Conservation (phyloP, 1,140 invertebrate genomes). For the Octopus sinensis region DNA sequence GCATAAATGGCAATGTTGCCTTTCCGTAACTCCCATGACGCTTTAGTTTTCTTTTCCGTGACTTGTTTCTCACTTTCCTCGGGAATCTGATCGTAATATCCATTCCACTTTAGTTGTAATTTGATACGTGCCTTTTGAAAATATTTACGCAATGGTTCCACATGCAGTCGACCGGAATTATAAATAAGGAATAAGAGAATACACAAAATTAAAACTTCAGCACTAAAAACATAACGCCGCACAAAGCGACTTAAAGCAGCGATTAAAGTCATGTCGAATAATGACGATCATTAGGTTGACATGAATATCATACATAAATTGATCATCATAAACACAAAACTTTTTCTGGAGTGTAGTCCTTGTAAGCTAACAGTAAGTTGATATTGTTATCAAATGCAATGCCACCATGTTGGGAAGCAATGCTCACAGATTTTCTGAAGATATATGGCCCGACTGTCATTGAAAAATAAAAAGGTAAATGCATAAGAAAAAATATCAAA, state of each 20-base stretch:
- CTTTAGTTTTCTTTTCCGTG: conserved; percentile 29
- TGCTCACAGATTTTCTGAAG: too few species aligned
- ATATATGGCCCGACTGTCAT: too few species aligned
- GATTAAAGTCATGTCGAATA: conserved; percentile 30
- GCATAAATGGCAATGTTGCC: conserved; percentile 79
- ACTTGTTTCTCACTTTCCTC: conserved; percentile 16
- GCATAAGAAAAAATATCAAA: too few species aligned
- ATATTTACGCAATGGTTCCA: conserved; percentile 38
- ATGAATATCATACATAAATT: too few species aligned
- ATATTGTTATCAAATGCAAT: too few species aligned
- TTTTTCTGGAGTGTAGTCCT: too few species aligned
- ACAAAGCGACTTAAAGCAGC: conserved; percentile 34
- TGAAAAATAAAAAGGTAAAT: too few species aligned
- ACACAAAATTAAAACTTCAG: conserved; percentile 36
- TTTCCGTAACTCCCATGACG: conserved; percentile 72
- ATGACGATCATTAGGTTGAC: too few species aligned
- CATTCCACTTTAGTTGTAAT: conserved; percentile 30
- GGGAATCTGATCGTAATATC: conserved; percentile 21
- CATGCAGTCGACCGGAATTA: conserved; percentile 35
- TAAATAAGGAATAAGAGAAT: conserved; percentile 40
- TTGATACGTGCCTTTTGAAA: conserved; percentile 33
- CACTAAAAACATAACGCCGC: conserved; percentile 37
- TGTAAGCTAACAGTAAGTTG: too few species aligned
- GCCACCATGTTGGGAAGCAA: too few species aligned
- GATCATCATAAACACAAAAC: too few species aligned